Evolutionary conservation across 1,140 invertebrate genomes (phyloP).

Genomic region (Euura saliciscinereae): DNA sequence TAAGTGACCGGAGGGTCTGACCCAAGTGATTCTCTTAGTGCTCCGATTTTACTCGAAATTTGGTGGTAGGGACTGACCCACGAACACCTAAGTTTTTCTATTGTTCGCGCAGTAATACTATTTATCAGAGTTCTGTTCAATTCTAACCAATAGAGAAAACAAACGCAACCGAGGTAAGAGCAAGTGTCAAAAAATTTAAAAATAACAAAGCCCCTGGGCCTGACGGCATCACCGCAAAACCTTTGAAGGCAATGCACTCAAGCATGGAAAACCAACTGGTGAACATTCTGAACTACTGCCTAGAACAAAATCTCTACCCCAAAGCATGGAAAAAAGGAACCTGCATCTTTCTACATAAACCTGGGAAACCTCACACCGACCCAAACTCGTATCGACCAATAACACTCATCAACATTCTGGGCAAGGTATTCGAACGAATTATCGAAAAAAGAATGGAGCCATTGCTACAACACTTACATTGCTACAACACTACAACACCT

Average conservation of each 20-base stretch:
- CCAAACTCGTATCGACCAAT: slow-evolving; percentile 26
- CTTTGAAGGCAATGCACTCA: not conserved
- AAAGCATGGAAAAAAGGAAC: slow-evolving; percentile 12
- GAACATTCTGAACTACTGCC: slow-evolving; percentile 13
- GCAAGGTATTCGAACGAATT: slow-evolving; percentile 27
- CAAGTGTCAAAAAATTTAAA: slow-evolving; percentile 11
- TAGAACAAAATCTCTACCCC: not conserved
- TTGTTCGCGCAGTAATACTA: no score
- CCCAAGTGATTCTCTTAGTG: no score
- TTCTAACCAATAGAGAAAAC: not conserved
- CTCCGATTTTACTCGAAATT: no score
- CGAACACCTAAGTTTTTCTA: no score
- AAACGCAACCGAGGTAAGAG: not conserved
- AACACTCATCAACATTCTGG: slow-evolving; percentile 22
- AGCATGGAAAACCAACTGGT: not conserved
- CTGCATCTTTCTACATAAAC: slow-evolving; percentile 14
- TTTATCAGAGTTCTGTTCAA: no score
- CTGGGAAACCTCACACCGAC: slow-evolving; percentile 14
- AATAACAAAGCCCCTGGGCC: slow-evolving; percentile 18
- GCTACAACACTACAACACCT: no score
- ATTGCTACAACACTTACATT: slow-evolving; percentile 11
- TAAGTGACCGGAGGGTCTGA: no score
- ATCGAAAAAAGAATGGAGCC: slow-evolving; percentile 17
- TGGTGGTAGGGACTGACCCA: no score
- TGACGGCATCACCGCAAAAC: not conserved